Evolutionary conservation across 2,888 invertebrate species (phyloP).

Genomic region (Pseudoips prasinana): DNA sequence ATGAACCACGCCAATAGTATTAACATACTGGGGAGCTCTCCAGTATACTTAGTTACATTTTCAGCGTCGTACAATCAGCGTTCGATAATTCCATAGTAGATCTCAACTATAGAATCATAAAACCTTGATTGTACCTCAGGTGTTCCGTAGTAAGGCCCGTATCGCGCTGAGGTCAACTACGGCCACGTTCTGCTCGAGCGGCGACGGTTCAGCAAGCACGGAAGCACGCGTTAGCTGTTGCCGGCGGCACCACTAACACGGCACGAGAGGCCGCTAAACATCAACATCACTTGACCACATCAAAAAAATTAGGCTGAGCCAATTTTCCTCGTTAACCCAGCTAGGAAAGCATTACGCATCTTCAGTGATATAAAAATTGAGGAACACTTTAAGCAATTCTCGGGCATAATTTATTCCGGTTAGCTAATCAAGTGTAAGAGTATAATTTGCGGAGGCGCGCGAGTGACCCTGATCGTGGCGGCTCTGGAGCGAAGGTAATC

Average conservation of each 20-base stretch:
- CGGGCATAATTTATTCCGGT: conserved; percentile 24
- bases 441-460: conserved; percentile 25
- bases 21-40: too few relatives aligned
- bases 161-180: conserved; percentile 1
- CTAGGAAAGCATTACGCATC: conserved; percentile 11
- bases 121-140: too few relatives aligned
- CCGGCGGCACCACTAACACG: conserved; percentile 1
- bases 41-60: too few relatives aligned
- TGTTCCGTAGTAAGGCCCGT: too few relatives aligned
- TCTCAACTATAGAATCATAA: too few relatives aligned
- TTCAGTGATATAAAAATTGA: conserved; percentile 19
- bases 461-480: conserved; percentile 39
- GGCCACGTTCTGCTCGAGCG: conserved; percentile 15
- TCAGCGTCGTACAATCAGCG: too few relatives aligned
- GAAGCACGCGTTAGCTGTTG: conserved; percentile 23
- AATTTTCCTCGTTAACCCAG: not conserved
- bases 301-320: not conserved
- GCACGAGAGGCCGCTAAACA: conserved; percentile 2
- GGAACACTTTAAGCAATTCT: conserved; percentile 17
- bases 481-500: conserved; percentile 26
- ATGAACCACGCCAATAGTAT: too few relatives aligned
- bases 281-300: too few relatives aligned
- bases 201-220: conserved; percentile 17
- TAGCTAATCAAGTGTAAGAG: conserved; percentile 29
- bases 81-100: too few relatives aligned